A percentile compares a stretch with the other conserved stretches of the same genome.
phyloP scores from a whole-genome alignment of 2,113 vertebrate genomes.

The Morone chrysops region DNA sequence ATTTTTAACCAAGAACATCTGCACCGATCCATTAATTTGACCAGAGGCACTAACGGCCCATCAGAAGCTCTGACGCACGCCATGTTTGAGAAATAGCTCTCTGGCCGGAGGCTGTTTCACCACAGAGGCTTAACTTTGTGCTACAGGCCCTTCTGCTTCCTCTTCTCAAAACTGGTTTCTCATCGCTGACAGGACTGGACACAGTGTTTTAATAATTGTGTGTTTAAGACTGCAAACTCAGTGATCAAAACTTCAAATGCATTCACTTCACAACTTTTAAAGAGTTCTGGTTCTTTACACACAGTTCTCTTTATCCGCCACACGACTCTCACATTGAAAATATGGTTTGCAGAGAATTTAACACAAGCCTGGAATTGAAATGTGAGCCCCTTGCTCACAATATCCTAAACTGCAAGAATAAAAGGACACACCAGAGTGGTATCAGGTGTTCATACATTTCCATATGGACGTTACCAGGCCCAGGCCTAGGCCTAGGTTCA shows the following conservation, averaged over 20 bases:
- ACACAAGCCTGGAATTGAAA: too few relatives aligned
- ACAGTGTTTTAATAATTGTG: neutral
- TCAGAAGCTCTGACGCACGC: slow-evolving; percentile 20
- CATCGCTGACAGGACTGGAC: neutral
- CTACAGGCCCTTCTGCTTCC: slow-evolving; percentile 41
- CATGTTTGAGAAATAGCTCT: slow-evolving; percentile 33
- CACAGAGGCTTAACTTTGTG: slow-evolving; percentile 36
- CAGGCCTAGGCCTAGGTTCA: too few relatives aligned
- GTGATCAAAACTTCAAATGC: neutral
- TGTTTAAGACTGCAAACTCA: neutral
- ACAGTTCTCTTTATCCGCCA: too few relatives aligned
- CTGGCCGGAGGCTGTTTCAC: slow-evolving; percentile 42
- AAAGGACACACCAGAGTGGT: too few relatives aligned
- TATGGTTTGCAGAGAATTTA: too few relatives aligned
- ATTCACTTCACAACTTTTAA: neutral
- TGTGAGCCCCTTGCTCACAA: too few relatives aligned
- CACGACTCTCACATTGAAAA: too few relatives aligned
- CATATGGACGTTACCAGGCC: too few relatives aligned
- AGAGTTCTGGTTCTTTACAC: neutral
- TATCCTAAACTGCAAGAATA: too few relatives aligned
- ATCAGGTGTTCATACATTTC: too few relatives aligned
- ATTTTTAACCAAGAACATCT: slow-evolving; percentile 30
- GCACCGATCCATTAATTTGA: neutral
- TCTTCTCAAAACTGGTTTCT: slow-evolving; percentile 36
- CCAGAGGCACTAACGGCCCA: neutral